phyloP scores from a whole-genome alignment of 1,140 invertebrate species.

The Hylaeus anthracinus region DNA sequence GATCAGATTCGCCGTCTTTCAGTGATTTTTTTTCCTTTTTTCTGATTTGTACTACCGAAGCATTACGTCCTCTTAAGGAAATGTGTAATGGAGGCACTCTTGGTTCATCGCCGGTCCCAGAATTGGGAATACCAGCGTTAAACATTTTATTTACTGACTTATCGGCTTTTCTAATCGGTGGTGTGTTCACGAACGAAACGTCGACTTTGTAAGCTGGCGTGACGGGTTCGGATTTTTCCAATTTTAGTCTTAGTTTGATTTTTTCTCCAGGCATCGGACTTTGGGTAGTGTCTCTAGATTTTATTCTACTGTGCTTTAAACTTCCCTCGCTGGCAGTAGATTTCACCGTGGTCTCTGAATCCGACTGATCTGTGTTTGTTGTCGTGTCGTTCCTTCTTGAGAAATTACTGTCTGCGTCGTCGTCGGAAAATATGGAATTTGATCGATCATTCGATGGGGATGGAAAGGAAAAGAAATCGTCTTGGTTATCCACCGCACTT shows the following conservation, averaged over 20 bases:
- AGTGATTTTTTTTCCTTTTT: slow-evolving; percentile 87
- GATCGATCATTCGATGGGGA: slow-evolving; percentile 82
- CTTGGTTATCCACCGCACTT: slow-evolving; percentile 80
- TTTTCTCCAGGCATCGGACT: slow-evolving; percentile 85
- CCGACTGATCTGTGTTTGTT: slow-evolving; percentile 84
- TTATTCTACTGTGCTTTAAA: slow-evolving; percentile 78
- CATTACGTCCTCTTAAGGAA: slow-evolving; percentile 91
- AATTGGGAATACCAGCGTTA: slow-evolving; percentile 56
- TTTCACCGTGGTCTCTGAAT: slow-evolving; percentile 83
- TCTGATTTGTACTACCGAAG: slow-evolving; percentile 92
- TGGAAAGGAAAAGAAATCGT: slow-evolving; percentile 82
- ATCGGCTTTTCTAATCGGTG: slow-evolving; percentile 79
- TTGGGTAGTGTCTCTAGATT: slow-evolving; percentile 74
- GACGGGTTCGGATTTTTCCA: slow-evolving; percentile 90
- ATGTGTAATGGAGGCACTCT: slow-evolving; percentile 94
- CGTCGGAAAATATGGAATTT: slow-evolving; percentile 84
- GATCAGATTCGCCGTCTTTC: slow-evolving; percentile 77
- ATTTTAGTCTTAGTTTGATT: slow-evolving; percentile 90
- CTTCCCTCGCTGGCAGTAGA: slow-evolving; percentile 82
- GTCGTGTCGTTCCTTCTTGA: slow-evolving; percentile 80
- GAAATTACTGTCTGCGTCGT: slow-evolving; percentile 82
- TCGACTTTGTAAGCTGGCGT: slow-evolving; percentile 90
- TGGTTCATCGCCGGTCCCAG: slow-evolving; percentile 84
- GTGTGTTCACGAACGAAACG: slow-evolving; percentile 86
- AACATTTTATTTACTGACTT: slow-evolving; percentile 78